Percentiles rank a stretch among this genome's conserved stretches.
These are phyloP conservation scores for Opisthograptis luteolata DNA, from an alignment of 2,888 invertebrate species.

Conservation along the genomic window DNA sequence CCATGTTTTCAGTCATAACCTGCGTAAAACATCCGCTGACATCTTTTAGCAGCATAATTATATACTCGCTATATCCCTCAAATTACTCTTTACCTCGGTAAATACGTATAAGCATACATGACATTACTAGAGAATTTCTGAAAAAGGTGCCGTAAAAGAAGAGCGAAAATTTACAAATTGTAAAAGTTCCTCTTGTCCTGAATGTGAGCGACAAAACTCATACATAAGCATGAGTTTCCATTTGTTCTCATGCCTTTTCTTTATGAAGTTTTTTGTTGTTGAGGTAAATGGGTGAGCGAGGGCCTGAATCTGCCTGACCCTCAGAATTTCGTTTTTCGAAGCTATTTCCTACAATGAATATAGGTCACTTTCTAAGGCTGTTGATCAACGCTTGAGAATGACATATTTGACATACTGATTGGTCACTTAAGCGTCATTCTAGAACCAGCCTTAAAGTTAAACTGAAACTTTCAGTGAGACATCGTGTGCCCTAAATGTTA, in stretches of 20 bases:
- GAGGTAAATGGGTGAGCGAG: conserved; percentile 12
- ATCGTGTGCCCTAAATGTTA: background rate
- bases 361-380: too few species aligned
- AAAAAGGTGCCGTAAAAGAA: conserved; percentile 20
- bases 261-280: conserved; percentile 33
- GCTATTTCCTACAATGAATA: conserved; percentile 9
- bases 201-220: conserved; percentile 32
- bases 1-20: too few species aligned
- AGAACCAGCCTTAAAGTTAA: too few species aligned
- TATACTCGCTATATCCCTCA: too few species aligned
- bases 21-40: too few species aligned
- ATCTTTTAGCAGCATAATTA: too few species aligned
- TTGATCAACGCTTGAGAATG: too few species aligned
- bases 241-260: conserved; percentile 27
- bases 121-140: conserved; percentile 12
- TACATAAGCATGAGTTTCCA: conserved; percentile 34
- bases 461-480: background rate
- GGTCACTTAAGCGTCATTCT: too few species aligned
- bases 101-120: background rate
- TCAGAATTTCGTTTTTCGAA: conserved; percentile 10
- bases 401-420: too few species aligned
- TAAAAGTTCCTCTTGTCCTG: conserved; percentile 31
- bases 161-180: conserved; percentile 30
- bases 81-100: too few species aligned
- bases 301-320: conserved; percentile 4